phyloP scores from a whole-genome alignment of 2,888 invertebrate genomes.

The Gandaritis pyraliata region DNA sequence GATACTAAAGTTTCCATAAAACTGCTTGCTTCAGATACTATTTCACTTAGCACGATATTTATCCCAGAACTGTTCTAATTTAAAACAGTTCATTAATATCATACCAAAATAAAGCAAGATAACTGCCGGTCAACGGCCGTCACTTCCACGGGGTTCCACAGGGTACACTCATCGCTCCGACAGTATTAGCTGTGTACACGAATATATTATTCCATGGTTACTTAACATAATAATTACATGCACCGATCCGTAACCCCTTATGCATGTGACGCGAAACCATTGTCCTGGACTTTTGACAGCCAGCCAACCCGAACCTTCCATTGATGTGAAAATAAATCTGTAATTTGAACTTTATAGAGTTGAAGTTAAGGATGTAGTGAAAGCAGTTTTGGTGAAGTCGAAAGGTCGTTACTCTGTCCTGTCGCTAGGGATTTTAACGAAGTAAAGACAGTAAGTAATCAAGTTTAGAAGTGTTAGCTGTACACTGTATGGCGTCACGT shows the following conservation, averaged over 20 bases:
- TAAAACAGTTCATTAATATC: slow-evolving; percentile 29
- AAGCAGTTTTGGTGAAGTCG: slow-evolving; percentile 35
- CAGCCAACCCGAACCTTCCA: slow-evolving; percentile 61
- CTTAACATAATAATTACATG: slow-evolving; percentile 56
- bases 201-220: slow-evolving; percentile 38
- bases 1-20: no score
- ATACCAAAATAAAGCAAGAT: slow-evolving; percentile 39
- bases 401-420: slow-evolving; percentile 50
- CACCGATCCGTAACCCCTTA: slow-evolving; percentile 58
- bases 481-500: background rate
- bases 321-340: slow-evolving; percentile 16
- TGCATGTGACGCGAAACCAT: slow-evolving; percentile 59
- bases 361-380: slow-evolving; percentile 33
- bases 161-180: slow-evolving; percentile 40
- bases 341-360: slow-evolving; percentile 38
- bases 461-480: slow-evolving; percentile 12
- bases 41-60: background rate
- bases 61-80: slow-evolving; percentile 20
- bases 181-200: slow-evolving; percentile 25
- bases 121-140: slow-evolving; percentile 42
- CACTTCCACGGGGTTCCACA: slow-evolving; percentile 40
- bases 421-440: slow-evolving; percentile 22
- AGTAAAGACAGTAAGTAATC: slow-evolving; percentile 22
- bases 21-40: background rate
- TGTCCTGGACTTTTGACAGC: slow-evolving; percentile 62